Conservation (phyloP, 2,797 vertebrate genomes). For the Eurystomus glaucurus region DNA sequence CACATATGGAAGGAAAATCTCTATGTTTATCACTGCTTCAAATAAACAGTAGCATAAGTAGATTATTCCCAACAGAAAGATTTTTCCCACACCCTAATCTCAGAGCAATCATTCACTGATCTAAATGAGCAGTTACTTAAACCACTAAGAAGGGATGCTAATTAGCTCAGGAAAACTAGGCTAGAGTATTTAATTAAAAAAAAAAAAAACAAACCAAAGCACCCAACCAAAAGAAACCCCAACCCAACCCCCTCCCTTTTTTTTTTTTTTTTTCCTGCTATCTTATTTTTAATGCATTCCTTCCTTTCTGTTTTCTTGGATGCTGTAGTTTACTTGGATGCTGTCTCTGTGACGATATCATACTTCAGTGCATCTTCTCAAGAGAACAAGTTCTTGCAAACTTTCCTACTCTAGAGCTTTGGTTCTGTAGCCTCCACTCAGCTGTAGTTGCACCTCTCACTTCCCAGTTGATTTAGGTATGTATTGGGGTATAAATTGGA, state of each 20-base stretch:
- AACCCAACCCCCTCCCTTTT: neutral
- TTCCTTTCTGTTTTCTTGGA: neutral
- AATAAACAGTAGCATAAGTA: conserved; percentile 89
- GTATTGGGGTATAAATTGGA: neutral
- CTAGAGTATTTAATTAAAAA: conserved; percentile 75
- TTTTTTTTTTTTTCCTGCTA: neutral
- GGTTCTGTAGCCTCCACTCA: neutral
- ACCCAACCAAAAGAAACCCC: too few species aligned
- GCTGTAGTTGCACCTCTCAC: neutral
- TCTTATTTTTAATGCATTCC: conserved; percentile 14
- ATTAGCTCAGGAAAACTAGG: conserved; percentile 88
- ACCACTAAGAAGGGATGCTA: conserved; percentile 85
- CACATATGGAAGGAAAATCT: conserved; percentile 88
- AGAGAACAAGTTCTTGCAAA: neutral
- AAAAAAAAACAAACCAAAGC: neutral
- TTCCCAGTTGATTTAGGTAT: neutral
- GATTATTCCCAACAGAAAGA: conserved; percentile 93
- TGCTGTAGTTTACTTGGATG: neutral
- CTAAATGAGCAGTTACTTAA: conserved; percentile 95
- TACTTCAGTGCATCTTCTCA: neutral
- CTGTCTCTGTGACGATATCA: neutral
- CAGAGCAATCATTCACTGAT: conserved; percentile 91
- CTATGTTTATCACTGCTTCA: conserved; percentile 90
- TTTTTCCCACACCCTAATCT: conserved; percentile 89
- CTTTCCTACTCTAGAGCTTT: neutral